Percentiles rank a stretch among this genome's conserved stretches.
phyloP scores from a whole-genome alignment of 2,797 vertebrate species.

The Poeciliopsis presidionis region DNA sequence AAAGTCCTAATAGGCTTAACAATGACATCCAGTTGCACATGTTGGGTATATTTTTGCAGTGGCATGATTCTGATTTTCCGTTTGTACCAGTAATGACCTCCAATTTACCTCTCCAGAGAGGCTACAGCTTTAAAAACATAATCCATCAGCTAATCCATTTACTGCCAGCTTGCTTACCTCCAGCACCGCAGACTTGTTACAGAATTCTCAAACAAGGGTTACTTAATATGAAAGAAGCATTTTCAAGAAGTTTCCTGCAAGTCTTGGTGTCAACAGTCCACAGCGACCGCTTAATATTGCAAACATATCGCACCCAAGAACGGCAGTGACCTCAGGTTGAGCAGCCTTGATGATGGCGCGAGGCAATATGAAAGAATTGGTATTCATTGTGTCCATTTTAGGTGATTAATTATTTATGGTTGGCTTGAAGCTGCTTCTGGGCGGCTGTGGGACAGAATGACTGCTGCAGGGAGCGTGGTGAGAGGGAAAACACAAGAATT shows the following conservation, averaged over 20 bases:
- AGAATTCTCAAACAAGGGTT: not conserved
- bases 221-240: slow-evolving; percentile 9
- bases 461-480: slow-evolving; percentile 51
- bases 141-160: slow-evolving; percentile 23
- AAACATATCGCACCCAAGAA: slow-evolving; percentile 69
- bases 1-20: slow-evolving; percentile 8
- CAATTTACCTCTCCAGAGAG: slow-evolving; percentile 23
- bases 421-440: slow-evolving; percentile 69
- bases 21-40: not conserved
- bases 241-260: slow-evolving; percentile 41
- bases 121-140: slow-evolving; percentile 6
- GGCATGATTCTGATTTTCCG: not conserved
- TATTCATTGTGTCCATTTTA: slow-evolving; percentile 78
- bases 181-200: not conserved
- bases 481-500: slow-evolving; percentile 53
- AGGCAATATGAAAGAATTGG: slow-evolving; percentile 76
- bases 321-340: slow-evolving; percentile 73
- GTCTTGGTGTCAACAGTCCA: slow-evolving; percentile 58
- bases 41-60: slow-evolving; percentile 16
- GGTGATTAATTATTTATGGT: slow-evolving; percentile 83
- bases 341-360: slow-evolving; percentile 73
- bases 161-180: slow-evolving; percentile 11
- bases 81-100: slow-evolving; percentile 32
- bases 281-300: slow-evolving; percentile 64
- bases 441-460: slow-evolving; percentile 48